Percentiles rank a stretch among this genome's conserved stretches.
These are phyloP conservation scores for Petrocephalus sullivani DNA, from an alignment of 2,797 vertebrate species.

Conservation along the genomic window DNA sequence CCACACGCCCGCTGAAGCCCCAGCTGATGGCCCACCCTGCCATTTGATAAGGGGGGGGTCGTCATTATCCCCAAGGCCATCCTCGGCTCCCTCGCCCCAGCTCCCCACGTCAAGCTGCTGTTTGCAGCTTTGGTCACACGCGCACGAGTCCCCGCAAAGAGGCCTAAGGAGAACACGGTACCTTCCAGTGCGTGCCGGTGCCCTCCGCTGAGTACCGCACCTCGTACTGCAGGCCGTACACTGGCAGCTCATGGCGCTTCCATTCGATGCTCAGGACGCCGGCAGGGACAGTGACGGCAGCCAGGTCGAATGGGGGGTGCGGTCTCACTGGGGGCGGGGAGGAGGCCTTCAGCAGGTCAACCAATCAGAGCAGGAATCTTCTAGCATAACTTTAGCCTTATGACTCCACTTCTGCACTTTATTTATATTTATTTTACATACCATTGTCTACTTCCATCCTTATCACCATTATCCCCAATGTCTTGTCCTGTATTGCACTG, in stretches of 20 bases:
- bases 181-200: constrained; percentile 69
- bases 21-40: too few relatives aligned
- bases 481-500: background rate
- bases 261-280: constrained; percentile 73
- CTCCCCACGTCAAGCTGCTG: too few relatives aligned
- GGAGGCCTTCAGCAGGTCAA: background rate
- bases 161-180: constrained; percentile 41
- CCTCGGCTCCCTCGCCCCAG: too few relatives aligned
- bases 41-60: too few relatives aligned
- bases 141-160: background rate
- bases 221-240: constrained; percentile 67
- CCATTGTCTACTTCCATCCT: background rate
- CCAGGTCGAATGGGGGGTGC: constrained; percentile 60
- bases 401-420: background rate
- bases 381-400: background rate
- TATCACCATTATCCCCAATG: background rate
- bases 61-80: too few relatives aligned
- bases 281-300: constrained; percentile 60
- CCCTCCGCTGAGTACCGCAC: constrained; percentile 58
- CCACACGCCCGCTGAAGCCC: too few relatives aligned
- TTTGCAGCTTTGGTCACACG: too few relatives aligned
- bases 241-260: constrained; percentile 62
- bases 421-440: background rate
- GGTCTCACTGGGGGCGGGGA: constrained; percentile 72
- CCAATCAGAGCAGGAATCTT: background rate